Base-by-base conservation (phyloP, 30 jellyfish, hydroid and myxozoan species). In the Aurelia aurita complex sp. Pacific region DNA sequence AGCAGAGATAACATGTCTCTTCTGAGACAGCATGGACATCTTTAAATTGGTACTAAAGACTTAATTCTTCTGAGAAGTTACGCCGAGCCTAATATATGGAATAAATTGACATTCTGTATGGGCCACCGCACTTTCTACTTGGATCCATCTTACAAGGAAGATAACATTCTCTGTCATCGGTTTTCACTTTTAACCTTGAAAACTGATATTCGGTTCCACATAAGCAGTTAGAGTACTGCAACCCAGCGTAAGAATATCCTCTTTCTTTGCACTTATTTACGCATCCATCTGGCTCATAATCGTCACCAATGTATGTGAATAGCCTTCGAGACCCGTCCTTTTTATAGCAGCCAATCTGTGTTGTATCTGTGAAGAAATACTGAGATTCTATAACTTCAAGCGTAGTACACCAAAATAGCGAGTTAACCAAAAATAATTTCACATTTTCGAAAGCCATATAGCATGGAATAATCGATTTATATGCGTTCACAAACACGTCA, bases 51-150 rank as follows among this genome's bases (percentile, higher is more conserved):
- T 43, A 43, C 10, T 10, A 43, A 43, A 3, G 54, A 43, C 54
- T 43, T 43, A 1, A 10, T 43, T 6, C 1, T 43, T 38, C 50
- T 38, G 50, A 38, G 5, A 38, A 38, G 50, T 2, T 46, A 46
- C 57, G 1, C 12, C 14, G 2, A 0, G 57, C 57, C 12, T 6
- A 46, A 46, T 46, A 6, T 5, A 46, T 46, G 57, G 57, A 46
- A 68, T 74, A 74, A 18, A 77, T 78, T 32, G 86, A 70, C 18
- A 53, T 73, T 83, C 80, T 73, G 73, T 67, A 83, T 5, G 92
- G 86, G n/a, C 92, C 86, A 0, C 86, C 92, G 35, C 92, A 83
- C 16, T 83, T 83, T 51, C 80, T 71, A 4, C 80, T 38, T 17
- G 69, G 51, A 18, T 83, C 86, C 9, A 36, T 17, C 2, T 35